Conservation (phyloP, 2,888 invertebrate genomes). For the Orchestes rusci region DNA sequence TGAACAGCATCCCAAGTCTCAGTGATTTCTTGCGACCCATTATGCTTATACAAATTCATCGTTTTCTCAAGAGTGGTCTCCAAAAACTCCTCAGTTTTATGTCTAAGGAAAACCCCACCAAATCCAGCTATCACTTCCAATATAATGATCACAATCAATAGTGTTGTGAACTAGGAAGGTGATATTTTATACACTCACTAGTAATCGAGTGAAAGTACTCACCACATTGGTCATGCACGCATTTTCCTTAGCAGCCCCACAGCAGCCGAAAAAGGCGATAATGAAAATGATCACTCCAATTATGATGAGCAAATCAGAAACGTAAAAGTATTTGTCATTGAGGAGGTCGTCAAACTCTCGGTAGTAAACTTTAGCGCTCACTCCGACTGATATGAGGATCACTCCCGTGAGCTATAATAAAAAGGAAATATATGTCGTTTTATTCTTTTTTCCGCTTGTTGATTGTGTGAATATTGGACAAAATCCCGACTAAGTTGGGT, state of each 20-base stretch:
- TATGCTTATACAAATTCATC: constrained; percentile 52
- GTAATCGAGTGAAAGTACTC: neutral
- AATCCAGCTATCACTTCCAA: constrained; percentile 77
- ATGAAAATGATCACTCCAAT: constrained; percentile 81
- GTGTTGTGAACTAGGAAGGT: constrained; percentile 57
- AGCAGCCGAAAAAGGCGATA: constrained; percentile 92
- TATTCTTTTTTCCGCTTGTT: too few species aligned
- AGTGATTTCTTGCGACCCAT: constrained; percentile 46
- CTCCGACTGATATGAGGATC: constrained; percentile 74
- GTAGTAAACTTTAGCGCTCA: constrained; percentile 64
- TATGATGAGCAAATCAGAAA: constrained; percentile 76
- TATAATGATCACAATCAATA: constrained; percentile 71
- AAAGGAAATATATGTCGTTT: constrained; percentile 23
- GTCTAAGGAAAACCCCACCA: constrained; percentile 67
- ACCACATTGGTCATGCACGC: constrained; percentile 80
- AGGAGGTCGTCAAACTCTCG: constrained; percentile 72
- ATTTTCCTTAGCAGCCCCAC: constrained; percentile 90
- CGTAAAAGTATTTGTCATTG: constrained; percentile 72
- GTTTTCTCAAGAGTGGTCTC: constrained; percentile 59
- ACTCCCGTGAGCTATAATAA: constrained; percentile 75
- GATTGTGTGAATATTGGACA: too few species aligned
- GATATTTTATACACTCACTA: neutral
- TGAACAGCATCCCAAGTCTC: constrained; percentile 76
- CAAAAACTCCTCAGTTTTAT: constrained; percentile 58
- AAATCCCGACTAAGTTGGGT: too few species aligned